Percentiles rank a stretch among this genome's conserved stretches.
Evolutionary conservation across 2,797 vertebrate species (phyloP).

Genomic region (Coccyzus lansbergi): DNA sequence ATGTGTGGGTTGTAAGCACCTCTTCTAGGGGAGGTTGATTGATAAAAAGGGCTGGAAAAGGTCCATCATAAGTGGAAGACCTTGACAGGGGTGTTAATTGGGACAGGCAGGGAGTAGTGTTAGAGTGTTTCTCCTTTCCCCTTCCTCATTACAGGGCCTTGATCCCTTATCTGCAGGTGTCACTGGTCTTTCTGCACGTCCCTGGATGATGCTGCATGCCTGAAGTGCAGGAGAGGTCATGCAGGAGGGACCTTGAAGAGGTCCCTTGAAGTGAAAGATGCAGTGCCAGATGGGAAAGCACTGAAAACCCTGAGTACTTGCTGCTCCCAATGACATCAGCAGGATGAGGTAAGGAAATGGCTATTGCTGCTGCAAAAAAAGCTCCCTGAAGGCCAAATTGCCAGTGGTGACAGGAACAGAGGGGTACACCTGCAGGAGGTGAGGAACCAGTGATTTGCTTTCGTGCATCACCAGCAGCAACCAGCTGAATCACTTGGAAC

Average conservation of each 20-base stretch:
- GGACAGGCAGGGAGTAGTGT: neutral
- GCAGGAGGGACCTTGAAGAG: neutral
- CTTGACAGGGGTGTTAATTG: neutral
- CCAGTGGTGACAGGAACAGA: neutral
- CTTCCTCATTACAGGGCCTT: neutral
- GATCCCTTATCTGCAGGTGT: neutral
- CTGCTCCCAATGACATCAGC: neutral
- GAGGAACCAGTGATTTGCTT: neutral
- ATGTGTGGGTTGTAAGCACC: neutral
- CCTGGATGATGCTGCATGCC: neutral
- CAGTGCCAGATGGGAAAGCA: neutral
- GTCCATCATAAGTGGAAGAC: rapidly evolving
- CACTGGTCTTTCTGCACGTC: neutral
- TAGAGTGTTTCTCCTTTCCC: neutral
- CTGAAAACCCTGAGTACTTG: neutral
- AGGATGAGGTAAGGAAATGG: neutral
- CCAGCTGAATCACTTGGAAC: neutral
- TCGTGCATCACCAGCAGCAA: neutral
- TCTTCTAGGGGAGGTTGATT: neutral
- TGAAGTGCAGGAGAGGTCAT: neutral
- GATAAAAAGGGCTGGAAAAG: neutral
- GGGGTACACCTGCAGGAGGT: neutral
- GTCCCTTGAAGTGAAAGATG: neutral
- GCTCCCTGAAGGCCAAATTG: neutral
- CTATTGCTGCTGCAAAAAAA: neutral